These are phyloP conservation scores for Gonatopus flavifemur DNA, from an alignment of 1,140 invertebrate genomes.

Conservation along the genomic window DNA sequence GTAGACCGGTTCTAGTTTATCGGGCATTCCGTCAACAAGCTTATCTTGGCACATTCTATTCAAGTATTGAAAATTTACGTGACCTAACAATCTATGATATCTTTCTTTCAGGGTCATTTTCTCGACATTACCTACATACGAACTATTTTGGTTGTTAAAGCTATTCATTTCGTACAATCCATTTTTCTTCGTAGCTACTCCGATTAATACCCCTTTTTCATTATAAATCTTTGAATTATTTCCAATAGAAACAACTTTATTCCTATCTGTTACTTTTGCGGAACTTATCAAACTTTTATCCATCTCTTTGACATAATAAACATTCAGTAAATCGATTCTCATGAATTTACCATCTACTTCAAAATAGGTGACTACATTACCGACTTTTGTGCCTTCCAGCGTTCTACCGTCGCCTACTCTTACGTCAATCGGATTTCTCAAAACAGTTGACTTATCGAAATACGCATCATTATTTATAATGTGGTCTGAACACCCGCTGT, in stretches of 20 bases:
- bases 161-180: constrained; percentile 18
- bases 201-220: constrained; percentile 6
- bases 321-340: constrained; percentile 14
- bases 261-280: constrained; percentile 17
- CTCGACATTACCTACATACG: not conserved
- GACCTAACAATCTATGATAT: constrained; percentile 18
- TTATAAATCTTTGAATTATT: constrained; percentile 18
- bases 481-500: constrained; percentile 29
- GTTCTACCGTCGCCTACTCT: constrained; percentile 25
- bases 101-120: constrained; percentile 21
- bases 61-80: no score
- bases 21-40: not conserved
- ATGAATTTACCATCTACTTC: constrained; percentile 10
- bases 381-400: constrained; percentile 26
- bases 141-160: not conserved
- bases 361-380: constrained; percentile 19
- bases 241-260: constrained; percentile 16
- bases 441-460: constrained; percentile 14
- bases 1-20: not conserved
- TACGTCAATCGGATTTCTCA: constrained; percentile 20
- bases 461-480: constrained; percentile 22
- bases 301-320: constrained; percentile 24
- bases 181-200: constrained; percentile 15
- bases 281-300: constrained; percentile 22
- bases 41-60: not conserved